Evolutionary conservation across 2,888 invertebrate species (phyloP), one percentile per base, ranked within the genome.

Genomic region (Pseudococcus viburni): DNA sequence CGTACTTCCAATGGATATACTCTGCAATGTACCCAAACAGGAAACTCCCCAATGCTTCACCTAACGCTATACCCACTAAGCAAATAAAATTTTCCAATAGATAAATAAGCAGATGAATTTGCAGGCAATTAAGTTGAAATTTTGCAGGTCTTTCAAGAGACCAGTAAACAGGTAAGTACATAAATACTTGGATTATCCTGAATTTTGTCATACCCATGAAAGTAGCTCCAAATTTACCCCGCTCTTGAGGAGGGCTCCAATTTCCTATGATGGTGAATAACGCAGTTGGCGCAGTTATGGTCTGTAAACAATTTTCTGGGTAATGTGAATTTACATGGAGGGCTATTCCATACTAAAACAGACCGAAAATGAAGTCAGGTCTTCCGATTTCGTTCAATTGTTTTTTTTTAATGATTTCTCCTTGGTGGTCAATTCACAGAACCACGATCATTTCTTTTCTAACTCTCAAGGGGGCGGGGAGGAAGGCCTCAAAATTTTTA

Each of bases 1-100:
- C 17, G 17, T 85, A 85, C 39, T 85, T 33, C 85, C 85, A 85
- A n/a, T 85, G 85, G 2, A 59, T 15, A 22, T 85, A 85, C 12
- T 59, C 26, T 1, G 22, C 85, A 8, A 85, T 85, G 85, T 85
- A 85, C 12, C 85, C 85, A 51, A 85, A 85, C 4, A 51, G 5
- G 9, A 85, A 55, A 17, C 39, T 85, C 3, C 85, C 85, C 33
- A 85, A 22, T 0, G 33, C 22, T 2, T 51, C 22, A 33, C 55
- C 85, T 0, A 55, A 11, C 9, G 85, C 5, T 26, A 51, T 48
- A 5, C 85, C 85, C 0, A 85, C 85, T 85, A 26, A n/a, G n/a
- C 5, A 51, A 51, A 51, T 15, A n/a, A 55, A 55, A 55, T 55
- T 15, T 1, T 1, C 12, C 4, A 15, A 51, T 15, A 51, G 4